These are phyloP conservation scores for Drosophila jambulina DNA, from an alignment of 1,140 invertebrate genomes.

Conservation along the genomic window DNA sequence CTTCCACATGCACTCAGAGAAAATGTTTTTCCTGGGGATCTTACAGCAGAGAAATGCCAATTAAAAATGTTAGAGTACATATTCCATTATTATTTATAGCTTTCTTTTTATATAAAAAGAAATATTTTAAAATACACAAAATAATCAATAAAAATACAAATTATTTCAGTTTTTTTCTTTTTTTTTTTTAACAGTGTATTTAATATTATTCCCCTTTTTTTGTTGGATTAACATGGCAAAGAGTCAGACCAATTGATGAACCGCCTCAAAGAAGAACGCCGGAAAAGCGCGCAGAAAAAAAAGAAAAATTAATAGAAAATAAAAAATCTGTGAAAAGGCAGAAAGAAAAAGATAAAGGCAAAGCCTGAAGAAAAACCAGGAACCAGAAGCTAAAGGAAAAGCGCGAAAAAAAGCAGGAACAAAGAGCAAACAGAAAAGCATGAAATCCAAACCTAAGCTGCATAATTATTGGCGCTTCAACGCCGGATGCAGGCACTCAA, in stretches of 20 bases:
- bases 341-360: background rate
- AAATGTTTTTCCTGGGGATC: background rate
- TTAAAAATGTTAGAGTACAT: background rate
- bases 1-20: background rate
- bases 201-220: background rate
- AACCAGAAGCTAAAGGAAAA: background rate
- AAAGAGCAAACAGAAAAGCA: constrained; percentile 2
- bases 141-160: too few species aligned
- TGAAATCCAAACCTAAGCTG: constrained; percentile 47
- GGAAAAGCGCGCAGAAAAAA: background rate
- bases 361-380: background rate
- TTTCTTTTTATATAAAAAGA: too few species aligned
- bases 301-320: background rate
- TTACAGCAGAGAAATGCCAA: background rate
- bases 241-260: constrained; percentile 52
- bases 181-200: too few species aligned
- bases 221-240: constrained; percentile 40
- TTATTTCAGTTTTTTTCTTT: too few species aligned
- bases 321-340: background rate
- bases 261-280: constrained; percentile 8
- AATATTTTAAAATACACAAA: too few species aligned
- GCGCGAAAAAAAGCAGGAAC: background rate
- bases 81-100: background rate
- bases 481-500: constrained; percentile 66
- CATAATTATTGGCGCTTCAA: constrained; percentile 79